Evolutionary conservation across 2,113 vertebrate genomes (phyloP), one percentile per base, ranked within the genome.

Genomic region (Pterocles orientalis): DNA sequence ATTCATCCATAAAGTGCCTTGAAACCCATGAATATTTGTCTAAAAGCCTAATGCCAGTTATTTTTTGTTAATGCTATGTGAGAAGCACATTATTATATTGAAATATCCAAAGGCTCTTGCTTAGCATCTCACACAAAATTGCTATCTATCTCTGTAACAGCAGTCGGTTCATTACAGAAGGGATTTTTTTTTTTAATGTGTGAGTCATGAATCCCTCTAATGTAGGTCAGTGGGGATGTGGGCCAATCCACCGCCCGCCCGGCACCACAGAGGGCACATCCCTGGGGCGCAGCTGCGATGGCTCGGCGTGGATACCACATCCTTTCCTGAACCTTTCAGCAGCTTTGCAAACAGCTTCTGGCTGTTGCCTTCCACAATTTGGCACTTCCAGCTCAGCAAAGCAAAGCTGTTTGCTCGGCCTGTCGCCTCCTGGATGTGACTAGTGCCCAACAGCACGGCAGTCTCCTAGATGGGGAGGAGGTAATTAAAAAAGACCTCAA

Each of bases 221-320:
- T 53, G 19, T 45, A 62, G 73, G 84, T 86, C 95, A 89, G 36
- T 62, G 68, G 56, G 60, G 91, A 78, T n/a, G 33, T 75, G 75
- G 90, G 86, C 45, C 68, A 68, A 43, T 25, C 70, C 31, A 43
- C 56, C 4, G 6, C 21, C 0, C 1, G 33, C 58, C 41, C 6
- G 9, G 50, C 58, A 88, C 50, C 86, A 58, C 8, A 3, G 56
- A 62, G 69, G 57, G 23, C 84, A 75, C 21, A n/a, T 53, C 70
- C 69, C 16, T 1, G 47, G 19, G 56, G 28, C 9, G 10, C 45
- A 26, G 61, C 41, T 4, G 3, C 6, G 5, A 10, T 12, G n/a
- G 50, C 47, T 61, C 45, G 2, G 33, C 45, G 24, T 25, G 29
- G 45, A n/a, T 66, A 8, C 24, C 11, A 23, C 48, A 18, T 6